Evolutionary conservation across 1,140 invertebrate species (phyloP).

Genomic region (Panagrolaimus sp.): DNA sequence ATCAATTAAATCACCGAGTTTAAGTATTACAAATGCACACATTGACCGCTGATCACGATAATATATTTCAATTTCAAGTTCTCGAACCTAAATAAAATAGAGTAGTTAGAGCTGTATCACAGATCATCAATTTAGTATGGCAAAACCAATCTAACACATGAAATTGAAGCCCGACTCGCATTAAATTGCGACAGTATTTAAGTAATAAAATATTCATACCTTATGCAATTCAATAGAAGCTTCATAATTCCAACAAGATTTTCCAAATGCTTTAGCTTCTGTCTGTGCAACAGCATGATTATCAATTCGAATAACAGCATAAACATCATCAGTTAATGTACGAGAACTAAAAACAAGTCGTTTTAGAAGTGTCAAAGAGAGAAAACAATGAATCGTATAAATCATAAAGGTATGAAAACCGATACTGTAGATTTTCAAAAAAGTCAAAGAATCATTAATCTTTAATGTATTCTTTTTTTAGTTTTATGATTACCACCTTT

Average conservation of each 20-base stretch:
- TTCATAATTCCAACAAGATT: constrained; percentile 97
- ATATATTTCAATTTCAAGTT: constrained; percentile 93
- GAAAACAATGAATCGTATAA: too few species aligned
- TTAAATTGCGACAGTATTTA: too few species aligned
- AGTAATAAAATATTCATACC: constrained; percentile 49
- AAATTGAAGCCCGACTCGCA: too few species aligned
- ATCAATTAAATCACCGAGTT: constrained; percentile 96
- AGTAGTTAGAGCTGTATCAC: too few species aligned
- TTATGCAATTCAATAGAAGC: constrained; percentile 92
- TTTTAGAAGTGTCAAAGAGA: too few species aligned
- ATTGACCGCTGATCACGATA: constrained; percentile 91
- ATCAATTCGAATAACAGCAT: constrained; percentile 93
- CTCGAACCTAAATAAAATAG: constrained; percentile 69
- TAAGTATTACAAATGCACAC: constrained; percentile 90
- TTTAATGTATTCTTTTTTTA: too few species aligned
- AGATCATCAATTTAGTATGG: too few species aligned
- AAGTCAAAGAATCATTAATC: too few species aligned
- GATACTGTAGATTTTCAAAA: too few species aligned
- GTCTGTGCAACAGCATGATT: constrained; percentile 93
- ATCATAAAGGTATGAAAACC: too few species aligned
- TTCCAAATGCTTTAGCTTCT: constrained; percentile 85
- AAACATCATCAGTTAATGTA: constrained; percentile 75
- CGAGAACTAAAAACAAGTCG: background rate
- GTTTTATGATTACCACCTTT: too few species aligned
- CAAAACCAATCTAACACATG: too few species aligned